A percentile compares a stretch with the other conserved stretches of the same genome.
phyloP scores from a whole-genome alignment of 1,140 invertebrate genomes.

The Artemia franciscana region DNA sequence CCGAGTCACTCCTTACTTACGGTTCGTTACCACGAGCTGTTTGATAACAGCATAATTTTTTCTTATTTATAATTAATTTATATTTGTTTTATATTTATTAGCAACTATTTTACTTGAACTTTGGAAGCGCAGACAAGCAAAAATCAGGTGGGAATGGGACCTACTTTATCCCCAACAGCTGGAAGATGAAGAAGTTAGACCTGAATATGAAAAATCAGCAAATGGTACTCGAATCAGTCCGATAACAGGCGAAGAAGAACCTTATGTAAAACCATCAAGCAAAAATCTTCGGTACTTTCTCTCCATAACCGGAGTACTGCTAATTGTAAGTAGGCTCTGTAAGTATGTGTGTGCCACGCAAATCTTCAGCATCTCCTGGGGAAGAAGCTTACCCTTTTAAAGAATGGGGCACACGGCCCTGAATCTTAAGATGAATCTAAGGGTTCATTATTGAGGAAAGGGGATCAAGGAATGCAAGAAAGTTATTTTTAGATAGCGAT shows the following conservation, averaged over 20 bases:
- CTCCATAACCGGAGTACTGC: conserved; percentile 53
- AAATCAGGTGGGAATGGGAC: conserved; percentile 77
- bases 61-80: conserved; percentile 1
- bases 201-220: conserved; percentile 64
- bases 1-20: no score
- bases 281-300: conserved; percentile 42
- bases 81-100: conserved; percentile 20
- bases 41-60: neutral
- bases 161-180: conserved; percentile 40
- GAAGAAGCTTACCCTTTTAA: no score
- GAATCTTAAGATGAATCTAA: no score
- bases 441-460: no score
- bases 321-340: conserved; percentile 59
- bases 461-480: no score
- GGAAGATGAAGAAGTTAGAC: conserved; percentile 57
- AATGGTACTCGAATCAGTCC: conserved; percentile 53
- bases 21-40: no score
- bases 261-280: conserved; percentile 51
- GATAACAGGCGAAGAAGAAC: conserved; percentile 58
- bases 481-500: no score
- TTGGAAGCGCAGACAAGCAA: conserved; percentile 72
- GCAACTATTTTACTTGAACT: conserved; percentile 78
- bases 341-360: no score
- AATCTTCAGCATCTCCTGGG: no score
- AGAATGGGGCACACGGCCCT: no score